Conservation (phyloP, 2,888 invertebrate genomes). For the Elmis aenea region DNA sequence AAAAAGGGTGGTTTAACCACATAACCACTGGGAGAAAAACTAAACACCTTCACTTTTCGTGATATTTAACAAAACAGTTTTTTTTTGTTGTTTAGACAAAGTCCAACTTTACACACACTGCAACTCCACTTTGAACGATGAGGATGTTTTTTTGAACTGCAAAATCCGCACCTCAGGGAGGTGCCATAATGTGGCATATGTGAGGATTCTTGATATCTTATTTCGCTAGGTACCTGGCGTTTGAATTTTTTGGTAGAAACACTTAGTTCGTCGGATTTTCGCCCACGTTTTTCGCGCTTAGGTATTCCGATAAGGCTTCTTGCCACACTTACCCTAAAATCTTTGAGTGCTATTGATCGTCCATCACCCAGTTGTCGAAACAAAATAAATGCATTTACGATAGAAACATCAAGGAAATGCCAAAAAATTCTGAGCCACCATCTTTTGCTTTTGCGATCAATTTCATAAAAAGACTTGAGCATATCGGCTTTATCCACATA, state of each 20-base stretch:
- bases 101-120: not conserved
- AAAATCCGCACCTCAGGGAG: not conserved
- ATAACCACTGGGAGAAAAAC: not conserved
- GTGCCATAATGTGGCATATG: conserved; percentile 2
- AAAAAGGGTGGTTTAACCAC: not conserved
- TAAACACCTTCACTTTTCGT: not conserved
- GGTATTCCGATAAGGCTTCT: conserved; percentile 5
- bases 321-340: conserved; percentile 4
- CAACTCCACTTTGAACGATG: not conserved
- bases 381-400: conserved; percentile 16
- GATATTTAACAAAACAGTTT: conserved; percentile 1
- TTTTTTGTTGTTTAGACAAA: not conserved
- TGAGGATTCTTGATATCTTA: not conserved
- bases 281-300: conserved; percentile 1
- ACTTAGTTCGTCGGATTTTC: not conserved
- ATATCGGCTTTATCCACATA: conserved; percentile 21
- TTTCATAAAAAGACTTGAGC: conserved; percentile 17
- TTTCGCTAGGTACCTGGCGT: not conserved
- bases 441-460: conserved; percentile 17
- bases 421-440: conserved; percentile 13
- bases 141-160: conserved; percentile 2
- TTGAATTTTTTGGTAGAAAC: not conserved
- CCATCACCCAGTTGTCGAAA: conserved; percentile 9
- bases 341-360: conserved; percentile 7
- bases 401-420: conserved; percentile 13